A percentile compares a stretch with the other conserved stretches of the same genome.
Conservation (phyloP, 2,888 invertebrate species). For the Calephelis perditalis region DNA sequence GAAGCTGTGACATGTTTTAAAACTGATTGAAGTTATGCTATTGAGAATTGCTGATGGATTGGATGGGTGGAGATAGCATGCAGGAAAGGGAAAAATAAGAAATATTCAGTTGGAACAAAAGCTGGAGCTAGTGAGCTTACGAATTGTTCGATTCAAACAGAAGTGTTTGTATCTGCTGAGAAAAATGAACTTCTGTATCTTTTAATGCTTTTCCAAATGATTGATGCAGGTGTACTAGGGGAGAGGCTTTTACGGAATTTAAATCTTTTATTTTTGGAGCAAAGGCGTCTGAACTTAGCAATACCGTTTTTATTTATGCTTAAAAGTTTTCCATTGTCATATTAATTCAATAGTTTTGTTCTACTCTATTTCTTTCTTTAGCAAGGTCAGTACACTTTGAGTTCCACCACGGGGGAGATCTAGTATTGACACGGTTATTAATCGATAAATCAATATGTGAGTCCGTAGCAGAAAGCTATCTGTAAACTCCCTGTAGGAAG, state of each 20-base stretch:
- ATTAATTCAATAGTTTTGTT: background rate
- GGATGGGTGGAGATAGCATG: too few relatives aligned
- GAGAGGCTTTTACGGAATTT: background rate
- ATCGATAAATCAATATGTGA: background rate
- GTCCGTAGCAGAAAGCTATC: background rate
- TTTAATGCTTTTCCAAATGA: too few relatives aligned
- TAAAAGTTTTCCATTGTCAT: background rate
- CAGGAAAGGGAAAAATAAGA: too few relatives aligned
- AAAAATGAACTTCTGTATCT: too few relatives aligned
- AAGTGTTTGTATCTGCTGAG: background rate
- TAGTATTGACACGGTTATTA: too few relatives aligned
- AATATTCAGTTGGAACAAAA: too few relatives aligned
- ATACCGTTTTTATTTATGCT: background rate
- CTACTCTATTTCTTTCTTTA: background rate
- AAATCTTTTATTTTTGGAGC: background rate
- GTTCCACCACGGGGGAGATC: background rate
- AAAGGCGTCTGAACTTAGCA: background rate
- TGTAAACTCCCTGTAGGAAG: too few relatives aligned
- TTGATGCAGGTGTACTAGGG: background rate
- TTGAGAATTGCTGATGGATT: too few relatives aligned
- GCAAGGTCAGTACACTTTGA: background rate
- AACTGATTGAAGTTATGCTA: too few relatives aligned
- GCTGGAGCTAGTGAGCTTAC: too few relatives aligned
- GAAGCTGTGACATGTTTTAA: too few relatives aligned
- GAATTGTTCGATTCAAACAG: background rate